Evolutionary conservation across 2,797 vertebrate genomes (phyloP).

Genomic region (Phoebastria nigripes): DNA sequence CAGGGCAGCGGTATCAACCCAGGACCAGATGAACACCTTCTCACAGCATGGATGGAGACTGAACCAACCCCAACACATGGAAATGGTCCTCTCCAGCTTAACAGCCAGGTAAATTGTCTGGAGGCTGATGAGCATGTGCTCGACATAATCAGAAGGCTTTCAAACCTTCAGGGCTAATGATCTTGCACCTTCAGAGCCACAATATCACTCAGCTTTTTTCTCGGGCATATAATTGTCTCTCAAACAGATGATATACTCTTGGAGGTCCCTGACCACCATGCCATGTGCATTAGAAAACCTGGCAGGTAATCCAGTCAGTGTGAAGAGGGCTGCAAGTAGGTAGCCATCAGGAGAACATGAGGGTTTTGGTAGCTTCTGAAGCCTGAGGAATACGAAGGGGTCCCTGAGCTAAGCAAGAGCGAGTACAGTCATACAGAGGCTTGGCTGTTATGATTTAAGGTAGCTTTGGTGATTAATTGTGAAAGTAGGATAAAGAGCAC

Average conservation of each 20-base stretch:
- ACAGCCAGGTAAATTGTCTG: not conserved
- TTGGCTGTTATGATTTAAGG: not conserved
- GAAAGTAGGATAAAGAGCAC: not conserved
- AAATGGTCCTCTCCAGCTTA: not conserved
- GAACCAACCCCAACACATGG: not conserved
- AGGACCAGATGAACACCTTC: not conserved
- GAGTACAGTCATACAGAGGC: not conserved
- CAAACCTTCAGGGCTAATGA: not conserved
- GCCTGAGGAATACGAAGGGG: not conserved
- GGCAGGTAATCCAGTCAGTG: accelerated
- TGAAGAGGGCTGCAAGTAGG: not conserved
- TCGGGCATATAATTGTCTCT: not conserved
- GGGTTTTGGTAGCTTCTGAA: not conserved
- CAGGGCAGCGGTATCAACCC: not conserved
- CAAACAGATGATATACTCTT: not conserved
- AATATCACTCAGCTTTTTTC: not conserved
- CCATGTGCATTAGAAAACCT: not conserved
- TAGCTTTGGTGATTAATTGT: not conserved
- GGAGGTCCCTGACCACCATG: not conserved
- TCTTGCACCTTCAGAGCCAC: not conserved
- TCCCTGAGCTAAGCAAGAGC: not conserved
- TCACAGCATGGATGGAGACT: not conserved
- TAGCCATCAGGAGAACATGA: not conserved
- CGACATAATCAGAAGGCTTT: not conserved
- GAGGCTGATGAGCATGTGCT: not conserved